Evolutionary conservation across 2,113 vertebrate species (phyloP).

Genomic region (Emydocephalus ijimae): DNA sequence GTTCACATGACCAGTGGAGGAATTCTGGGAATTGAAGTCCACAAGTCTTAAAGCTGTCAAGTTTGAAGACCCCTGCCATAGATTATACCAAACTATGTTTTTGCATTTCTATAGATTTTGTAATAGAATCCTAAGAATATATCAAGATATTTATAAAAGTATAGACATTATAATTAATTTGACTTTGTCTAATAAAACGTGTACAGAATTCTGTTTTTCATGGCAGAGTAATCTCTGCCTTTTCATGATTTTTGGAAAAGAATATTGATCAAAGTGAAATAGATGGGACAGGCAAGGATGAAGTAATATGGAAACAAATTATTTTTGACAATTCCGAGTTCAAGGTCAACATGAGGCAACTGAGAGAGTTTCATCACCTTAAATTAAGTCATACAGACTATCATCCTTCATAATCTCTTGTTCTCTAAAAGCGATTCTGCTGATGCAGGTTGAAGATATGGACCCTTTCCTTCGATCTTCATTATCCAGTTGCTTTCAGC

Average conservation of each 20-base stretch:
- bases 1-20: too few relatives aligned
- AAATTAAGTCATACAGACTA: neutral
- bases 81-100: neutral
- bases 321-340: neutral
- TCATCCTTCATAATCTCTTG: neutral
- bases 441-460: neutral
- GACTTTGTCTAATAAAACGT: neutral
- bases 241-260: neutral
- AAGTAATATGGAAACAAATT: neutral
- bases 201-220: neutral
- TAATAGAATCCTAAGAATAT: neutral
- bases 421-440: neutral
- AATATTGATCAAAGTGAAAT: too few relatives aligned
- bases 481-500: neutral
- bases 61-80: neutral
- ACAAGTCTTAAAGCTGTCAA: too few relatives aligned
- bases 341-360: fast-evolving
- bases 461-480: neutral
- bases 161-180: neutral
- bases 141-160: neutral
- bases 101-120: neutral
- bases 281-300: neutral
- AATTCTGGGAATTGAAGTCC: too few relatives aligned
- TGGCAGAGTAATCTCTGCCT: neutral
- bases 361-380: neutral